Base-by-base conservation (phyloP, 1,140 invertebrate species). In the Tenebrio molitor region DNA sequence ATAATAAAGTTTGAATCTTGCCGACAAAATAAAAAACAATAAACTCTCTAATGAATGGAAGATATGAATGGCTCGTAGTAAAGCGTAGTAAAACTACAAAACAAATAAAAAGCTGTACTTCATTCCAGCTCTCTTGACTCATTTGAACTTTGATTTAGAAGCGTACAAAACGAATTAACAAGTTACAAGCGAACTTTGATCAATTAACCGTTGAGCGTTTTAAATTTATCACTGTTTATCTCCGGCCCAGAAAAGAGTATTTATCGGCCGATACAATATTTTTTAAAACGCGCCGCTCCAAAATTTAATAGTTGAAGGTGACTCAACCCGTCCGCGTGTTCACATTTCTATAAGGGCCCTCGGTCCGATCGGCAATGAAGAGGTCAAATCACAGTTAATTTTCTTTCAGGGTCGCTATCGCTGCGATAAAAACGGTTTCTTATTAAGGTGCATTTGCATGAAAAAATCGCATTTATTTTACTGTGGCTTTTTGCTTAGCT, bases 61-160 rank as follows among this genome's bases (percentile, higher is more conserved):
- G 77, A 77, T 81, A 81, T 81, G 79, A 81, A 78, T 78, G 77
- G 53, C 73, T 78, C 72, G 77, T 78, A 79, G 79, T 79, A 78
- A 72, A 79, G 76, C 79, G 79, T 81, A 81, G 79, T 81, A 81
- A 81, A 81, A 81, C 79, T 79, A 81, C 79, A 81, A 81, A 81
- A 79, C 78, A 81, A 81, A 81, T 81, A 81, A 81, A 81, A 81
- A 78, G 76, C 73, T 76, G 74, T 69, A 78, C 71, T 72, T 71
- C 78, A 75, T 79, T 81, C 76, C 68, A 78, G 74, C 77, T 81
- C 71, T 76, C 76, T 79, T 77, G 71, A 69, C 42, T 66, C 64
- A 66, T 66, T 66, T 66, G 64, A 66, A 66, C 64, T 66, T 66
- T 66, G 64, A 66, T 66, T 66, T 66, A 66, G 64, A 65, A 39